Evolutionary conservation across 2,797 vertebrate genomes (phyloP), one percentile per base, ranked within the genome.

Genomic region (Borostomias antarcticus): DNA sequence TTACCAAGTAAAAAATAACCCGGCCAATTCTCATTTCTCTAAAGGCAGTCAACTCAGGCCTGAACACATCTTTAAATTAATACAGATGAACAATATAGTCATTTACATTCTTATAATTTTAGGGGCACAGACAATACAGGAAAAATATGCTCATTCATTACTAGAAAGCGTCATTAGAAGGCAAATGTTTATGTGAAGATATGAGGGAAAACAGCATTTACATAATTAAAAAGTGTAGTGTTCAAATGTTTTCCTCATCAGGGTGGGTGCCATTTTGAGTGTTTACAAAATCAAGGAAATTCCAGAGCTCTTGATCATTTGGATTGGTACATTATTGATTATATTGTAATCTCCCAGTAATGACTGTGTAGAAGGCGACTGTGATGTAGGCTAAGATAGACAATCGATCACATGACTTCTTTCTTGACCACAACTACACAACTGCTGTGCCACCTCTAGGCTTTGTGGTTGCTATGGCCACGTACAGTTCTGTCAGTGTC

Each of bases 1-100:
- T 75, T 72, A 73, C 58, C 28, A 19, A 13, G 60, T 13, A 40
- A 30, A 70, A 71, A 62, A 69, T 64, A 75, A 70, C 66, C 74
- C 58, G 17, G 62, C 53, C 67, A 45, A 53, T 69, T 58, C 64
- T 71, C 66, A 69, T 72, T 70, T 68, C 69, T 75, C 76, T 64
- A 69, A 64, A 79, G 64, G 60, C 70, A 66, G 75, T 75, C 64
- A 64, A 75, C 58, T 68, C 64, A 62, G 53, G 73, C 69, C 57
- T 70, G 62, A 73, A 73, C 40, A 70, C 70, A 70, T 73, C 67
- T 79, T 68, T 64, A 75, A 75, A 78, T 73, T 66, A 70, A 68
- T 73, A 62, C 47, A 68, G 73, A 73, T 79, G 64, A 73, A 67
- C 70, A 50, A 62, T 63, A 62, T 62, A 68, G 67, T 69, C 61